Evolutionary conservation across 2,797 vertebrate species (phyloP), one percentile per base, ranked within the genome.

Genomic region (Acipenser ruthenus): DNA sequence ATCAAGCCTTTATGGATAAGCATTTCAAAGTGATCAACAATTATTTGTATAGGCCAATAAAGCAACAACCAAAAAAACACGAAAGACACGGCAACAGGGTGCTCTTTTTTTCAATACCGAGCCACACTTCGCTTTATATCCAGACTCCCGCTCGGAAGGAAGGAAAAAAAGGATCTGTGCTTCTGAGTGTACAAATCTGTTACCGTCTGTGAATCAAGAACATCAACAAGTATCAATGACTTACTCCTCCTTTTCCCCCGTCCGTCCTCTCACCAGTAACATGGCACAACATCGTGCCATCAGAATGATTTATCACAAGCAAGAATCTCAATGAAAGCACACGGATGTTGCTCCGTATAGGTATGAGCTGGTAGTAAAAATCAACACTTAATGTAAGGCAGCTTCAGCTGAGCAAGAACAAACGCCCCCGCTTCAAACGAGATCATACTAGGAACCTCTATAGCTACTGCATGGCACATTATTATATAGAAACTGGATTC

Each of bases 161-260:
- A 65, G 49, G 9, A 70, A 53, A 71, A 55, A 64, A 67, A 58
- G 72, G 74, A 76, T 74, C 69, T 66, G 61, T 37, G 69, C 69
- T 72, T 75, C 65, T 11, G 12, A 65, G 68, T 71, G 75, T 74
- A 56, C 71, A 69, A 70, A 84, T 79, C 78, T 75, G 73, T 62
- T 13, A 62, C 7, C 60, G 7, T 62, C 60, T 62, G 37, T 76
- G 77, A 67, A 74, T 78, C 68, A 67, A 75, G 37, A 71, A 72
- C 75, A 84, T 87, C 88, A 91, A 89, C 88, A 89, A 88, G 89
- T 89, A 84, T 75, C 70, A 73, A 76, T 58, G 74, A 73, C 74
- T 78, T 77, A 77, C 68, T 71, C 72, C 75, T 79, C 68, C 73
- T 81, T 79, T 75, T 70, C 62, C 64, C 69, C 74, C 72, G 74